phyloP scores from a whole-genome alignment of 2,797 vertebrate genomes.

The Girardinus metallicus region DNA sequence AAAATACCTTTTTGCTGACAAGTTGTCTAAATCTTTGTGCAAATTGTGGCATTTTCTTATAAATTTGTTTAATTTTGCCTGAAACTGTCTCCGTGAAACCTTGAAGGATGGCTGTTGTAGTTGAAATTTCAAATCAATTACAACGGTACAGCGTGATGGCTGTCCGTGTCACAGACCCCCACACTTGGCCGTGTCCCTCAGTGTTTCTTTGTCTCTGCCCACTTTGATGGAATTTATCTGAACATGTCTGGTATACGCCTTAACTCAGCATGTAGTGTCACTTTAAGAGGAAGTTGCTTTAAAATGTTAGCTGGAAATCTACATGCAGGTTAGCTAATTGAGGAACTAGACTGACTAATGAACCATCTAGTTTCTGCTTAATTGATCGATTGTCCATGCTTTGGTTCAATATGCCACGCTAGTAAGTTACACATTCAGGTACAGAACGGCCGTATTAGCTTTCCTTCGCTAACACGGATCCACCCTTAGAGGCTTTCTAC shows the following conservation, averaged over 20 bases:
- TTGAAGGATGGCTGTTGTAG: no score
- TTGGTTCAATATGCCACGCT: not conserved
- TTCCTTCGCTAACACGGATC: not conserved
- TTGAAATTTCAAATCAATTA: no score
- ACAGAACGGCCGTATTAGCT: not conserved
- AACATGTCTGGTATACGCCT: not conserved
- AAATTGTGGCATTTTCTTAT: not conserved
- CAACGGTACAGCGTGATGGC: no score
- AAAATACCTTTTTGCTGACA: not conserved
- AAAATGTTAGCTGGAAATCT: not conserved
- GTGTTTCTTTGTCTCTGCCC: no score
- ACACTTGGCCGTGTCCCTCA: no score
- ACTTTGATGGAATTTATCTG: not conserved
- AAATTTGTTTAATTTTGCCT: no score
- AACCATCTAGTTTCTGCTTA: not conserved
- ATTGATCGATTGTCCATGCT: not conserved
- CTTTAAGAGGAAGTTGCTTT: not conserved
- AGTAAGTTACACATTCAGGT: not conserved
- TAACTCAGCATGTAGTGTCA: not conserved
- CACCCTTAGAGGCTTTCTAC: not conserved
- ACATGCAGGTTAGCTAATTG: not conserved
- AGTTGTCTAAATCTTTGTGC: not conserved
- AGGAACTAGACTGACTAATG: not conserved
- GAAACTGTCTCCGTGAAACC: no score
- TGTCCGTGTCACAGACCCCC: no score